Conservation (phyloP, 2,888 invertebrate genomes). For the Oegoconia quadripuncta region DNA sequence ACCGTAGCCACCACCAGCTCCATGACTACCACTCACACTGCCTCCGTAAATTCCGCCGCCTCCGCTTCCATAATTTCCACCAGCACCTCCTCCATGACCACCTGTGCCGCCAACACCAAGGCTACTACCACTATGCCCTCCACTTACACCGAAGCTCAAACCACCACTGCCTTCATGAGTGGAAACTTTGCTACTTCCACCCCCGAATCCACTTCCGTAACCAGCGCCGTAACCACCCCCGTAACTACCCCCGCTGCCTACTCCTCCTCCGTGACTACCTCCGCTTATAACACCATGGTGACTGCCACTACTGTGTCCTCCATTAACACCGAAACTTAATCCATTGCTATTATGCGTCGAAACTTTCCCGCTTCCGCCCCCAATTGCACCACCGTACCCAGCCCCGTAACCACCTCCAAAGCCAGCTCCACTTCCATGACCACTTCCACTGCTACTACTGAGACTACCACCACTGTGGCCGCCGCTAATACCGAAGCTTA, state of each 20-base stretch:
- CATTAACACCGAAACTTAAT: constrained; percentile 17
- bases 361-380: constrained; percentile 22
- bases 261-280: constrained; percentile 18
- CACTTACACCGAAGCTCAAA: constrained; percentile 9
- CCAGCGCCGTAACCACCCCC: constrained; percentile 1
- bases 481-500: constrained; percentile 18
- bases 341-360: no score
- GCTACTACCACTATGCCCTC: constrained; percentile 11
- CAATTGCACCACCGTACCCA: constrained; percentile 16
- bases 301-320: constrained; percentile 19
- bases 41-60: constrained; percentile 16
- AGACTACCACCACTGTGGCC: constrained; percentile 18
- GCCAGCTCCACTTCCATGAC: constrained; percentile 11
- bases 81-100: constrained; percentile 32
- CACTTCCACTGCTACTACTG: constrained; percentile 8
- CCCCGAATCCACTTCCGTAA: background rate
- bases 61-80: constrained; percentile 30
- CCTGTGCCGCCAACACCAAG: constrained; percentile 29
- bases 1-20: constrained; percentile 23
- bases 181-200: background rate
- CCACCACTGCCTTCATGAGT: no score
- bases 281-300: constrained; percentile 24
- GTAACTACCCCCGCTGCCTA: constrained; percentile 11
- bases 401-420: constrained; percentile 13
- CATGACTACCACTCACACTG: constrained; percentile 21